Evolutionary conservation across 2,888 invertebrate genomes (phyloP).

Genomic region (Apeira syringaria): DNA sequence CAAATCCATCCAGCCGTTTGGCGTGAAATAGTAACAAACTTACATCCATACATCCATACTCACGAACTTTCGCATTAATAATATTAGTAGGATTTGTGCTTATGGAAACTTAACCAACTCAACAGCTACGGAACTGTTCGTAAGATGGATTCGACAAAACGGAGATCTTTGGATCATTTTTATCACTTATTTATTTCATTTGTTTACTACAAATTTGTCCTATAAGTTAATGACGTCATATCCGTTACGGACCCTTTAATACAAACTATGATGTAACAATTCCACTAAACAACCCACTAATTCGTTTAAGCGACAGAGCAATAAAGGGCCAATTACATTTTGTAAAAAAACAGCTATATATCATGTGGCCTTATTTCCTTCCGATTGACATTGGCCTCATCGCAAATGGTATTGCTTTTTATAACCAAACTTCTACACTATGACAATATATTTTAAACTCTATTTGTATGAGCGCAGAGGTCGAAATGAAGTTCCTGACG

Average conservation of each 20-base stretch:
- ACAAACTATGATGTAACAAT: neutral
- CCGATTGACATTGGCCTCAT: constrained; percentile 37
- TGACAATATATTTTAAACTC: neutral
- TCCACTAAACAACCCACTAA: neutral
- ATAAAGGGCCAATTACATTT: constrained; percentile 3
- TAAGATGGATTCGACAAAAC: too few relatives aligned
- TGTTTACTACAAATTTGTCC: too few relatives aligned
- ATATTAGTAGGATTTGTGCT: too few relatives aligned
- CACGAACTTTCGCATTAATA: too few relatives aligned
- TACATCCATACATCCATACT: too few relatives aligned
- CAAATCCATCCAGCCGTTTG: too few relatives aligned
- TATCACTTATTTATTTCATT: too few relatives aligned
- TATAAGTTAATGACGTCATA: neutral
- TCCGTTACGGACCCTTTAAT: neutral
- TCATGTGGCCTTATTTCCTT: constrained; percentile 37
- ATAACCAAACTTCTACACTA: neutral
- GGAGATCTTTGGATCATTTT: too few relatives aligned
- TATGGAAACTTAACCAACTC: too few relatives aligned
- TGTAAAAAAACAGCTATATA: constrained; percentile 13
- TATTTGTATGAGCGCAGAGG: neutral
- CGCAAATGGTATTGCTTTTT: constrained; percentile 29
- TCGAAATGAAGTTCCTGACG: neutral
- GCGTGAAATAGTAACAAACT: too few relatives aligned
- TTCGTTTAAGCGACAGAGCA: neutral
- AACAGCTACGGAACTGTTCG: too few relatives aligned